These are phyloP conservation scores for Pygoscelis adeliae DNA, from an alignment of 2,113 vertebrate species.

Conservation along the genomic window DNA sequence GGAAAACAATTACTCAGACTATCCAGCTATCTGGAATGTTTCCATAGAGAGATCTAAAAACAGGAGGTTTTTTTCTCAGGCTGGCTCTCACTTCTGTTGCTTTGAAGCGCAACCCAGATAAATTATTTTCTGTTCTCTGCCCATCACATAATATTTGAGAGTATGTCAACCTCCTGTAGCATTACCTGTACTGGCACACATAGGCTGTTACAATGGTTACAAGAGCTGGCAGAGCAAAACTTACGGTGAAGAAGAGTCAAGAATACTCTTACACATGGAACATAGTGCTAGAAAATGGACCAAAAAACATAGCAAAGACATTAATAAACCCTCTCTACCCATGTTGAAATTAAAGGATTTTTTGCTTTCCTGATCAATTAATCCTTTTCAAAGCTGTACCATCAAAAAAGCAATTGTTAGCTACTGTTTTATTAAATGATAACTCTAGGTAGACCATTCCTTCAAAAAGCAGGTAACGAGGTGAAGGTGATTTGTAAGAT, in stretches of 20 bases:
- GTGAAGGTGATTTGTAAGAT: not conserved
- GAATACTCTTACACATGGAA: not conserved
- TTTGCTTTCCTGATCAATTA: not conserved
- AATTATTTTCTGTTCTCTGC: not conserved
- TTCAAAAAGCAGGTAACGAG: not conserved
- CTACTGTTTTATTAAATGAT: not conserved
- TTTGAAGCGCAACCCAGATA: not conserved
- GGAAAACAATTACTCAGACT: not conserved
- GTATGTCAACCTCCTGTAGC: not conserved
- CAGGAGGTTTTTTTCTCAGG: not conserved
- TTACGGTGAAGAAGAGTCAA: not conserved
- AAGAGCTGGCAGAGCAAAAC: not conserved
- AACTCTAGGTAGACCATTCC: not conserved
- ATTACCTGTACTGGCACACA: not conserved
- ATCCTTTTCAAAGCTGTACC: not conserved
- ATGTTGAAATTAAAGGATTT: not conserved
- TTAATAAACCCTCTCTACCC: not conserved
- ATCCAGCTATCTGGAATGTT: not conserved
- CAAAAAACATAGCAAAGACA: not conserved
- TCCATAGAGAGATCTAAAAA: not conserved
- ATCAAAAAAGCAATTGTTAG: not conserved
- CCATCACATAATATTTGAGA: not conserved
- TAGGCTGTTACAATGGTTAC: not conserved
- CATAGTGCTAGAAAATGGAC: not conserved
- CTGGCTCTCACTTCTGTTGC: not conserved